These are phyloP conservation scores for Pollenia angustigena DNA, from an alignment of 2,888 invertebrate genomes.

Conservation along the genomic window DNA sequence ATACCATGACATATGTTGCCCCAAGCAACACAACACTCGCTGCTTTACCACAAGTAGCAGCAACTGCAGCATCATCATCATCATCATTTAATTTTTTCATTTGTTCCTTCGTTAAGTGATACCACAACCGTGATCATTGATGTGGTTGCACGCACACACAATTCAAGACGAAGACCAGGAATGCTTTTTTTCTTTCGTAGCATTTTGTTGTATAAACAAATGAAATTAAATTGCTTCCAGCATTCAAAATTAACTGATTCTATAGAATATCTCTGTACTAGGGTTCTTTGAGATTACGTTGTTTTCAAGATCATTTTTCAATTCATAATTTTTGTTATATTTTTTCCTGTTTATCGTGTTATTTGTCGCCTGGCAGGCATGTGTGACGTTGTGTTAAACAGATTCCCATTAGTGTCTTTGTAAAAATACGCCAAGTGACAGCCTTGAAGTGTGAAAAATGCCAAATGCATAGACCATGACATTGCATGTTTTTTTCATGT, in stretches of 20 bases:
- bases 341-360: constrained; percentile 25
- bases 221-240: constrained; percentile 22
- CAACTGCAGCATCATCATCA: constrained; percentile 39
- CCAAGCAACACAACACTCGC: constrained; percentile 12
- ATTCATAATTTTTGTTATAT: background rate
- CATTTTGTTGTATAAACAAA: constrained; percentile 36
- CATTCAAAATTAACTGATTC: constrained; percentile 35
- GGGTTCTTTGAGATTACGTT: constrained; percentile 4
- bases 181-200: background rate
- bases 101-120: constrained; percentile 51
- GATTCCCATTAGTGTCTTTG: constrained; percentile 73
- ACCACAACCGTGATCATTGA: constrained; percentile 49
- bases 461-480: constrained; percentile 67
- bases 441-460: constrained; percentile 73
- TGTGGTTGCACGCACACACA: constrained; percentile 60
- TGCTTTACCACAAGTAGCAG: constrained; percentile 32
- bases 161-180: background rate
- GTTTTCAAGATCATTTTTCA: constrained; percentile 56
- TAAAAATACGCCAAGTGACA: constrained; percentile 67
- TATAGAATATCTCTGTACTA: background rate
- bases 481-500: constrained; percentile 59
- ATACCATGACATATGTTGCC: constrained; percentile 61
- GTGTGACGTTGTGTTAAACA: constrained; percentile 73
- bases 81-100: constrained; percentile 45
- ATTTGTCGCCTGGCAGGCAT: constrained; percentile 67